Conservation (phyloP, 2,797 vertebrate genomes). For the Muraenolepis orangiensis region DNA sequence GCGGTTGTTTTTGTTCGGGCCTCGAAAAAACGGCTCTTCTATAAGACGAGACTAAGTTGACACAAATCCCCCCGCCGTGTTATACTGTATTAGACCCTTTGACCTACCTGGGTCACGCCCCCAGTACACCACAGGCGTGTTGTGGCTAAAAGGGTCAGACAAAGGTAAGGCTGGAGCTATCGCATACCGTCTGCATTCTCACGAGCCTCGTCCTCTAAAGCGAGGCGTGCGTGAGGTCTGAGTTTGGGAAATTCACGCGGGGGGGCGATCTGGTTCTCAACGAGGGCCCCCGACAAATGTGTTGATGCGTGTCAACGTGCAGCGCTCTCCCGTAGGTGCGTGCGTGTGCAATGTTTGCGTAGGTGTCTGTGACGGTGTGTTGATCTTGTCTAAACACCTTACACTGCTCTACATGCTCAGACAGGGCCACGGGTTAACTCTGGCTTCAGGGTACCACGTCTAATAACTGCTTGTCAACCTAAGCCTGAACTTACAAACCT, state of each 20-base stretch:
- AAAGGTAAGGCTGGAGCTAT: conserved; percentile 64
- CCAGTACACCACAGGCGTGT: conserved; percentile 62
- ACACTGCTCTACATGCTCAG: conserved; percentile 74
- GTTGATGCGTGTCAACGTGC: conserved; percentile 28
- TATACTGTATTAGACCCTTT: conserved; percentile 66
- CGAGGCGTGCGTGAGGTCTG: conserved; percentile 31
- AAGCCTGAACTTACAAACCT: conserved; percentile 68
- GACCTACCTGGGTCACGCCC: conserved; percentile 52
- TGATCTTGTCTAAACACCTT: conserved; percentile 73
- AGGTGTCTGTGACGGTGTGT: conserved; percentile 57
- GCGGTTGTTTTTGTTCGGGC: conserved; percentile 30
- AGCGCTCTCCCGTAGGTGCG: conserved; percentile 23
- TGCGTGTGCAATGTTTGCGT: conserved; percentile 45
- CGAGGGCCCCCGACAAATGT: not conserved
- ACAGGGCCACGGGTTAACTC: conserved; percentile 78
- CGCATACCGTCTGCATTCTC: conserved; percentile 66
- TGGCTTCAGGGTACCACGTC: conserved; percentile 62
- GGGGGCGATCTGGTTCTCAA: not conserved
- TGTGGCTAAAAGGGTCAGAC: conserved; percentile 70
- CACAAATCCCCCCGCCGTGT: conserved; percentile 62
- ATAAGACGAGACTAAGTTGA: conserved; percentile 67
- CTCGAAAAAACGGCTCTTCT: conserved; percentile 34
- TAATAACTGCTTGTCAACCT: conserved; percentile 76
- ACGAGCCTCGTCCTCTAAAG: conserved; percentile 55
- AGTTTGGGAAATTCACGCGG: conserved; percentile 10